Conservation (phyloP, 2,113 vertebrate genomes). For the Thunnus maccoyii region DNA sequence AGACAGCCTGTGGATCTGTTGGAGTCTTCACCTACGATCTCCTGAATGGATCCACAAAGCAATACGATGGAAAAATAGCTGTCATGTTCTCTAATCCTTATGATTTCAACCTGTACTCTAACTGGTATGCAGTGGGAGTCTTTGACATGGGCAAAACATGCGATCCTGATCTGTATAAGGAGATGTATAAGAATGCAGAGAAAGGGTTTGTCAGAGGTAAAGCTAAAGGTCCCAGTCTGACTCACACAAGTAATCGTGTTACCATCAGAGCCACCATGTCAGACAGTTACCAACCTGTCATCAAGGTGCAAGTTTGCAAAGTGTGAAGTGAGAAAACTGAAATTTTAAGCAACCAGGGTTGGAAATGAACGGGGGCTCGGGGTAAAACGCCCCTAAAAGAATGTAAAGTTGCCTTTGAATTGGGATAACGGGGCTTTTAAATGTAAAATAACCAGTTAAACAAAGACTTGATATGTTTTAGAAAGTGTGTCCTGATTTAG, state of each 20-base stretch:
- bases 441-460: too few relatives aligned
- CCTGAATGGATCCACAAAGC: neutral
- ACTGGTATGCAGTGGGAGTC: conserved; percentile 12
- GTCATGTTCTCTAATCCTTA: conserved; percentile 31
- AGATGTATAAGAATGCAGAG: conserved; percentile 15
- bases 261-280: conserved; percentile 6
- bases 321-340: neutral
- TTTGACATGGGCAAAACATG: neutral
- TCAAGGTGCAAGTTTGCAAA: neutral
- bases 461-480: too few relatives aligned
- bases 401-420: too few relatives aligned
- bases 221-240: conserved; percentile 7
- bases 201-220: neutral
- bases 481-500: too few relatives aligned
- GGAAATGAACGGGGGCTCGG: too few relatives aligned
- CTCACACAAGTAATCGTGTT: neutral
- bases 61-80: neutral
- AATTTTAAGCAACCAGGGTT: neutral
- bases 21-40: conserved; percentile 30
- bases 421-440: too few relatives aligned
- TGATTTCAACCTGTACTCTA: conserved; percentile 10
- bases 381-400: too few relatives aligned
- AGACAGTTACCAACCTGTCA: neutral
- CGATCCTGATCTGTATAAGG: neutral
- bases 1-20: neutral